Conservation (phyloP, 2,113 vertebrate species). For the Electrona antarctica region DNA sequence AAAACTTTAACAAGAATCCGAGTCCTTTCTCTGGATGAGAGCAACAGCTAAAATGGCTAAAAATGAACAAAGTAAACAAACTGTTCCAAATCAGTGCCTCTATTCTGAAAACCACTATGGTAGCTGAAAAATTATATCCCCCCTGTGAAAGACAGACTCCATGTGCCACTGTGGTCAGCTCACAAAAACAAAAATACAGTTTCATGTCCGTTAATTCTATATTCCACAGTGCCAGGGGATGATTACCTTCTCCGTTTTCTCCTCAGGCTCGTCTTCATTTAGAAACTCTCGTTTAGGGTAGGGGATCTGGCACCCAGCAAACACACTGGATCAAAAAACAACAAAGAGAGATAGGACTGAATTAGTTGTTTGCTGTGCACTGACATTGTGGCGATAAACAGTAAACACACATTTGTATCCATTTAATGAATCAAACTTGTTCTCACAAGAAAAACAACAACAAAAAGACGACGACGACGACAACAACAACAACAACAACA, state of each 20-base stretch:
- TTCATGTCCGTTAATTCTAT: neutral
- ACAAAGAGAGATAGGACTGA: neutral
- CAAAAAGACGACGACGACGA: no score
- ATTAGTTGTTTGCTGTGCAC: neutral
- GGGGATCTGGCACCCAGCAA: conserved; percentile 98
- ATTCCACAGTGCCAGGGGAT: neutral
- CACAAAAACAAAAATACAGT: neutral
- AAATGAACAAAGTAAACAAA: no score
- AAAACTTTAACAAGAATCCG: no score
- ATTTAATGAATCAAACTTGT: no score
- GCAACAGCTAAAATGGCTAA: no score
- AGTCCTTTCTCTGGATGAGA: no score
- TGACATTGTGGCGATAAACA: neutral
- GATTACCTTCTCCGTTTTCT: conserved; percentile 96
- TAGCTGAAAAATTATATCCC: neutral
- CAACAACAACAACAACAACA: no score
- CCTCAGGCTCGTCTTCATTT: conserved; percentile 97
- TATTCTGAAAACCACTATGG: neutral
- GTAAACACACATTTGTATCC: conserved; percentile 2
- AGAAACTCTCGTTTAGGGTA: conserved; percentile 98
- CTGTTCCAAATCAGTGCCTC: neutral
- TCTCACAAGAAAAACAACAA: no score
- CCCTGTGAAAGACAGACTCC: neutral
- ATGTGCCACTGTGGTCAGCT: neutral
- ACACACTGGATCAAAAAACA: conserved; percentile 83